phyloP scores from a whole-genome alignment of 2,888 invertebrate species.

The Drosophila antonietae region DNA sequence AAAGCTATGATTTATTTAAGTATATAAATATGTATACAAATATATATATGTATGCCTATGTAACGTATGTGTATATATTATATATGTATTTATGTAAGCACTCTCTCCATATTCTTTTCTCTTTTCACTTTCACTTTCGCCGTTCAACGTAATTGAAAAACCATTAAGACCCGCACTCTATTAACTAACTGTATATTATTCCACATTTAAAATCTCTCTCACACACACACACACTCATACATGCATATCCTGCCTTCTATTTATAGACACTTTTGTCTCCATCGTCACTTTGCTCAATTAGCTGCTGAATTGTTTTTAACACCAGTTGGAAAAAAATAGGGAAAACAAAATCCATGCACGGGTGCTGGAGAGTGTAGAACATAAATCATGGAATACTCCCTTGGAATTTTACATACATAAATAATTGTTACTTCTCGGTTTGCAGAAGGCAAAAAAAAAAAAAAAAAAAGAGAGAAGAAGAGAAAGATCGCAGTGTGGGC shows the following conservation, averaged over 20 bases:
- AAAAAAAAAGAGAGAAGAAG: background rate
- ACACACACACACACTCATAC: no score
- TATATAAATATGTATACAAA: background rate
- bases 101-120: background rate
- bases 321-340: slow-evolving; percentile 26
- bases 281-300: slow-evolving; percentile 60
- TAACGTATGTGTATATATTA: background rate
- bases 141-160: slow-evolving; percentile 23
- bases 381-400: slow-evolving; percentile 63
- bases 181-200: slow-evolving; percentile 16
- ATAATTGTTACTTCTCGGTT: slow-evolving; percentile 47
- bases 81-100: background rate
- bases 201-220: background rate
- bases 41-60: background rate
- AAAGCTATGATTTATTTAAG: background rate
- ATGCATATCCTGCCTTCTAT: background rate
- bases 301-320: slow-evolving; percentile 64
- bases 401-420: slow-evolving; percentile 74
- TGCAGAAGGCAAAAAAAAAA: background rate
- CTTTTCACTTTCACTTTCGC: background rate
- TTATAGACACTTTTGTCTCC: background rate
- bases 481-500: slow-evolving; percentile 31
- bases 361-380: slow-evolving; percentile 22
- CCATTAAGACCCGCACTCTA: slow-evolving; percentile 32
- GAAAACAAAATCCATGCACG: background rate